Base-by-base conservation (phyloP, 2,113 vertebrate genomes). In the Sardina pilchardus region DNA sequence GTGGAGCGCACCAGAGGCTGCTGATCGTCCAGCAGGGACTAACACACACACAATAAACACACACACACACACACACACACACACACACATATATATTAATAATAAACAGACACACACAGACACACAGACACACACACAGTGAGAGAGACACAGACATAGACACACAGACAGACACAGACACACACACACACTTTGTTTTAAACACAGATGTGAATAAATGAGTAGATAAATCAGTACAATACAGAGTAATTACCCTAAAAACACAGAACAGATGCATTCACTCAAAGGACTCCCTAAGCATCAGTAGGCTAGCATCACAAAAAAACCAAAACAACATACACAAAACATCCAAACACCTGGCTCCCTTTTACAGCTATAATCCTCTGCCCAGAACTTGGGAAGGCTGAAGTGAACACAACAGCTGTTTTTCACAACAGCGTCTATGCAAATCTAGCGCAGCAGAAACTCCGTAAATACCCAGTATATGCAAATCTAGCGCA, bases 11-110 rank as follows among this genome's bases (percentile, higher is more conserved):
- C 97, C 36, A 95, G 82, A 0, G 97, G 97, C 47, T 97, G 95
- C 89, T 96, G 95, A 86, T 99, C 98, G 87, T 97, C 94, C 24
- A 99, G 94, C 30, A 99, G 96, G 81, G 6, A 92, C 98, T 99
- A 34, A 78, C 2, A 78, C 24, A 63, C 59, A 63, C 59, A n/a
- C 59, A n/a, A 4, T 7, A n/a, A 0, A 24, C 59, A 63, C 21
- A 24, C 59, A n/a, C 59, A 63, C 59, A 63, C 59, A 63, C 59
- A 63, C 59, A 63, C 59, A n/a, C 59, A 63, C 59, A 63, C 59
- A 63, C 59, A 63, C 59, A 63, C 59, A 24, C 56, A 63, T 5
- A 24, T 24, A n/a, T 24, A n/a, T 5, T 26, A 24, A 63, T 3
- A n/a, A 2, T 24, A 63, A 2, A 63, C 19, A 63, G 0, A 75